Percentiles rank a stretch among this genome's conserved stretches.
Evolutionary conservation across 2,888 invertebrate species (phyloP).

Genomic region (Scotopteryx bipunctaria): DNA sequence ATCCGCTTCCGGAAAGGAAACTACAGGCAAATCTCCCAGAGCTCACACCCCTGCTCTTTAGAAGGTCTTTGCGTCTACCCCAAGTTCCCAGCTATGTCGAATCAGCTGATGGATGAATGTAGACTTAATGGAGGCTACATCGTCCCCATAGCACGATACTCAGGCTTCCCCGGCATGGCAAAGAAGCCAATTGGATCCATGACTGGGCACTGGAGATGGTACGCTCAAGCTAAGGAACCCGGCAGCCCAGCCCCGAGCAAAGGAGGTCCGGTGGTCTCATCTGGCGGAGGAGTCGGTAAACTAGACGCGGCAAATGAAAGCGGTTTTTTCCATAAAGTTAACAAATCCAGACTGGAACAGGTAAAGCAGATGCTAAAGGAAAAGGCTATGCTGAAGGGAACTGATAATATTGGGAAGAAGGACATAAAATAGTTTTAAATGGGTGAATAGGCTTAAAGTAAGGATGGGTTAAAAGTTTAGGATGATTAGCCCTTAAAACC

Average conservation of each 20-base stretch:
- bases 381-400: neutral
- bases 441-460: neutral
- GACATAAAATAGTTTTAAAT: neutral
- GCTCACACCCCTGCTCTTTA: constrained; percentile 2
- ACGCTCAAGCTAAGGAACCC: constrained; percentile 18
- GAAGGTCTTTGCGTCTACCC: neutral
- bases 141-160: constrained; percentile 1
- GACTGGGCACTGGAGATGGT: constrained; percentile 28
- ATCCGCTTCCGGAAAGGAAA: constrained; percentile 13
- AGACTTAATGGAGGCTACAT: neutral
- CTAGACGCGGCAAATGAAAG: constrained; percentile 24
- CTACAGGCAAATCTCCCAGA: neutral
- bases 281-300: constrained; percentile 19
- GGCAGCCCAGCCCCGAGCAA: constrained; percentile 4
- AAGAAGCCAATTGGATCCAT: neutral
- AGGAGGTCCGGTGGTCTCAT: constrained; percentile 12
- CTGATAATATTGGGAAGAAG: neutral
- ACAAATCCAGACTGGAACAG: constrained; percentile 24
- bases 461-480: too few species aligned
- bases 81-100: neutral
- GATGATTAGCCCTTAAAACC: too few species aligned
- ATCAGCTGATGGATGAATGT: neutral
- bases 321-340: constrained; percentile 28
- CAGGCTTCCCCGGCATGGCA: neutral
- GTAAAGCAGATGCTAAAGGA: constrained; percentile 26